A percentile compares a stretch with the other conserved stretches of the same genome.
These are phyloP conservation scores for Leptopterna dolabrata DNA, from an alignment of 2,888 invertebrate genomes.

Conservation along the genomic window DNA sequence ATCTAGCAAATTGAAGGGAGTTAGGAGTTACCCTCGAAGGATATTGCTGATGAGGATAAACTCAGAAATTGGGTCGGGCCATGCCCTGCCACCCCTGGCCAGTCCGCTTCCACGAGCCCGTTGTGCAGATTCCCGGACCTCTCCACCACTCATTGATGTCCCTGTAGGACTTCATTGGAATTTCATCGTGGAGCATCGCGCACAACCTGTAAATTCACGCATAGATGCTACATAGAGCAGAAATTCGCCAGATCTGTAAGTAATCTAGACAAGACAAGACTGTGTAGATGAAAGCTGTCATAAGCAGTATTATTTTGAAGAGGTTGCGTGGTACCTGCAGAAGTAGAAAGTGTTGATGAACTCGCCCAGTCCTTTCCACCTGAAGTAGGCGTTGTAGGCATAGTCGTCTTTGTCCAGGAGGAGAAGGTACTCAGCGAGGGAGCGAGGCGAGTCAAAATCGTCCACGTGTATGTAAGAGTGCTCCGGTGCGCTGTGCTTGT, in stretches of 20 bases:
- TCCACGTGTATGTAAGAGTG: slow-evolving; percentile 96
- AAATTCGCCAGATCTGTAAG: too few species aligned
- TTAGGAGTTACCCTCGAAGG: neutral
- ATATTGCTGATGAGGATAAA: neutral
- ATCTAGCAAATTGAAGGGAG: neutral
- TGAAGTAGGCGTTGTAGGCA: slow-evolving; percentile 94
- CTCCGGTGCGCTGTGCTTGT: slow-evolving; percentile 87
- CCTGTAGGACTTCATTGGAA: slow-evolving; percentile 74
- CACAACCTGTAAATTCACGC: slow-evolving; percentile 81
- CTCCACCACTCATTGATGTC: slow-evolving; percentile 96
- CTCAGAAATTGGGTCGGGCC: slow-evolving; percentile 31
- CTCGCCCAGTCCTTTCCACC: slow-evolving; percentile 94
- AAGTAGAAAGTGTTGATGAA: slow-evolving; percentile 96
- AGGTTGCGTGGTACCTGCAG: slow-evolving; percentile 63
- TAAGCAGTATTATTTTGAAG: too few species aligned
- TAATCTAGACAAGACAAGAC: too few species aligned
- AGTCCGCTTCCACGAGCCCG: slow-evolving; percentile 75
- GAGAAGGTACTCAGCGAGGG: slow-evolving; percentile 87
- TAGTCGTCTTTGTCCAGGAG: slow-evolving; percentile 88
- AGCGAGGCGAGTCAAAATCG: slow-evolving; percentile 88
- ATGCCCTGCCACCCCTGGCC: slow-evolving; percentile 53
- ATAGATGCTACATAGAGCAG: too few species aligned
- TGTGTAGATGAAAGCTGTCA: too few species aligned
- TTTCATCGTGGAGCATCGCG: slow-evolving; percentile 81
- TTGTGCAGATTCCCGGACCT: slow-evolving; percentile 81